Percentiles rank a stretch among this genome's conserved stretches.
Conservation (phyloP, 2,888 invertebrate genomes). For the Heliconius charithonia region DNA sequence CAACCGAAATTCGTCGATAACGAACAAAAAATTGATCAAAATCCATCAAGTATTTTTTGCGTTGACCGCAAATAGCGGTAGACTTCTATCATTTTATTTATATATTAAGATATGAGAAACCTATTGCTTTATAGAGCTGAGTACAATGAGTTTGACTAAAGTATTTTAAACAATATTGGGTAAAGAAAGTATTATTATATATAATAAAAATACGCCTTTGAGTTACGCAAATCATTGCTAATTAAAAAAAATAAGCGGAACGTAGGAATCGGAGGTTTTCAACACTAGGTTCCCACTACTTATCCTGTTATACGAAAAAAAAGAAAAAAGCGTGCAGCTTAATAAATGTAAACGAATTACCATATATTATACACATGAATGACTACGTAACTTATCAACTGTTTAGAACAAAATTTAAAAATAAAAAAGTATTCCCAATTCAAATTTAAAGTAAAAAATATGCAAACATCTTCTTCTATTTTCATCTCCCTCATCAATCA, state of each 20-base stretch:
- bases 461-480: background rate
- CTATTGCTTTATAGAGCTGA: background rate
- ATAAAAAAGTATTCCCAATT: background rate
- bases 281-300: background rate
- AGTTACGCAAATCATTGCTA: background rate
- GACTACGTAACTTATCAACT: background rate
- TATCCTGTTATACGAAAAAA: background rate
- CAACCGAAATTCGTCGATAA: background rate
- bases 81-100: background rate
- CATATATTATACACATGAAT: too few relatives aligned
- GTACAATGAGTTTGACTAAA: background rate
- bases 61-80: background rate
- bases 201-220: too few relatives aligned
- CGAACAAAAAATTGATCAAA: conserved; percentile 4
- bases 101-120: background rate
- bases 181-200: too few relatives aligned
- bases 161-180: too few relatives aligned
- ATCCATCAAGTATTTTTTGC: background rate
- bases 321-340: background rate
- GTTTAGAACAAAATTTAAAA: background rate
- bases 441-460: background rate
- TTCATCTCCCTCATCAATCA: background rate
- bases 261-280: background rate
- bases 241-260: too few relatives aligned
- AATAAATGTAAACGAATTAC: background rate